Conservation (phyloP, 2,113 vertebrate species). For the Columbina picui region DNA sequence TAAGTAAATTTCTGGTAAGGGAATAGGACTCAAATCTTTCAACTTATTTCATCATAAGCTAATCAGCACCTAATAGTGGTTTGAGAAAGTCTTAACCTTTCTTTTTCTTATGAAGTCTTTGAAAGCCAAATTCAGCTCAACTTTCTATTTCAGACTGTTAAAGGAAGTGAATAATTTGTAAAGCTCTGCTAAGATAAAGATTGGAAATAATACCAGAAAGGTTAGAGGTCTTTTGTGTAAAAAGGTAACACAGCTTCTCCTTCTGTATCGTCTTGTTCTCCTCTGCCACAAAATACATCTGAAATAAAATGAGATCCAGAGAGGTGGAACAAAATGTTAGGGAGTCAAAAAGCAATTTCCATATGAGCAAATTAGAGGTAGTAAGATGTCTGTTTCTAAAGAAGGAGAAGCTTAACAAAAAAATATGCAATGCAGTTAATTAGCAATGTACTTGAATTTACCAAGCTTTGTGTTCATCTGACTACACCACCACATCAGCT, state of each 20-base stretch:
- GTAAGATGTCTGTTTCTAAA: background rate
- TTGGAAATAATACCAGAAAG: background rate
- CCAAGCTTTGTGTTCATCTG: background rate
- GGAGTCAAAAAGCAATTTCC: background rate
- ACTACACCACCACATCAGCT: background rate
- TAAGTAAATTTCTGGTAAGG: background rate
- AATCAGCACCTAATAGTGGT: background rate
- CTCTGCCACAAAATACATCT: background rate
- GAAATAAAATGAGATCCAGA: background rate
- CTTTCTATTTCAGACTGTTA: background rate
- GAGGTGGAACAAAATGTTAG: conserved; percentile 11
- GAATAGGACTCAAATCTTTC: background rate
- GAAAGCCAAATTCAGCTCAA: background rate
- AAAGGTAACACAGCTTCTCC: background rate
- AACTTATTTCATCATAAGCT: background rate
- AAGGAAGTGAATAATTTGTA: conserved; percentile 1
- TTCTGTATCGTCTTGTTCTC: background rate
- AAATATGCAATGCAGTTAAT: background rate
- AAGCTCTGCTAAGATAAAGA: background rate
- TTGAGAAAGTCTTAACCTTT: background rate
- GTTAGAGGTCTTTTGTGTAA: background rate
- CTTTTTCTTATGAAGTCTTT: background rate
- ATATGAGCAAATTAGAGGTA: background rate
- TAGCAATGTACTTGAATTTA: background rate
- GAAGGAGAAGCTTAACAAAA: background rate